A percentile compares a stretch with the other conserved stretches of the same genome.
These are phyloP conservation scores for Menidia beryllina DNA, from an alignment of 2,113 vertebrate genomes.

Conservation along the genomic window DNA sequence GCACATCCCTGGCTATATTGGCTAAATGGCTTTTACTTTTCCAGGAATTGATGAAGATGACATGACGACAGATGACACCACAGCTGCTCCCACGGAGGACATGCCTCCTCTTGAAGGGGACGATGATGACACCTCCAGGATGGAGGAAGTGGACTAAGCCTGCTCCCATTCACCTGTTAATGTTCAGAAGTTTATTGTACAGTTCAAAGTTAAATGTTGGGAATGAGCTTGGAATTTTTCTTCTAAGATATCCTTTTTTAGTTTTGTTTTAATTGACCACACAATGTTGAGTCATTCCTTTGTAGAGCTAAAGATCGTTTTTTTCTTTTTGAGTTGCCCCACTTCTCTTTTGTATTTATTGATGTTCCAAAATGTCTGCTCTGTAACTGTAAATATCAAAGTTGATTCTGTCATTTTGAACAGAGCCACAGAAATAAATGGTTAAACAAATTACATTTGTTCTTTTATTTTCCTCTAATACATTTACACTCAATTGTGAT, in stretches of 20 bases:
- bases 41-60: conserved; percentile 97
- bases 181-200: conserved; percentile 30
- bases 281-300: conserved; percentile 43
- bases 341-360: conserved; percentile 71
- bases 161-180: conserved; percentile 1
- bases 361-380: conserved; percentile 63
- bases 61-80: conserved; percentile 82
- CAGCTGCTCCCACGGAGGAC: conserved; percentile 87
- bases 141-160: conserved; percentile 95
- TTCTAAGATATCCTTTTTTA: conserved; percentile 4
- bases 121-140: conserved; percentile 94
- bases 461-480: not conserved
- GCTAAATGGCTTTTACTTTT: not conserved
- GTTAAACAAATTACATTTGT: conserved; percentile 21
- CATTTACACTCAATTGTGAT: no score
- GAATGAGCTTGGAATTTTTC: conserved; percentile 45
- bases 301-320: conserved; percentile 13
- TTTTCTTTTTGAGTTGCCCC: conserved; percentile 58
- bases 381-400: conserved; percentile 63
- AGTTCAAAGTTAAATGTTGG: conserved; percentile 60
- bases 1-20: not conserved
- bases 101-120: conserved; percentile 97
- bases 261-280: not conserved
- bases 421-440: conserved; percentile 67
- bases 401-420: conserved; percentile 54